Conservation (phyloP, 2,113 vertebrate species). For the Vidua macroura region DNA sequence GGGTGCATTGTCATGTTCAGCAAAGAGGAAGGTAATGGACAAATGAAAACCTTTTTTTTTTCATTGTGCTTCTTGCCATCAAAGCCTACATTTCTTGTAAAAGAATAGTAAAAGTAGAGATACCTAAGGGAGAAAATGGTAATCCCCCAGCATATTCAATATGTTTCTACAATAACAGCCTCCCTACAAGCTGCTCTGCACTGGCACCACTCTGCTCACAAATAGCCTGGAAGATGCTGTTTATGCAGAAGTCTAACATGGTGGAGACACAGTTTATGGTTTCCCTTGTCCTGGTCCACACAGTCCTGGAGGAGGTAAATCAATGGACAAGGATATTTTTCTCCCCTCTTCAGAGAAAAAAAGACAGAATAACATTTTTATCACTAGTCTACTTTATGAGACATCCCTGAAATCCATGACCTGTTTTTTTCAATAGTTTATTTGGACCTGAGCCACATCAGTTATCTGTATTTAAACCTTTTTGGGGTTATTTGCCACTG, state of each 20-base stretch:
- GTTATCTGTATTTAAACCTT: neutral
- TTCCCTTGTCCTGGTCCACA: neutral
- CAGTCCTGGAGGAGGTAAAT: neutral
- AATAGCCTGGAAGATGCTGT: neutral
- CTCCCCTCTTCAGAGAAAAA: neutral
- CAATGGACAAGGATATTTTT: neutral
- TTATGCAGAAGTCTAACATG: neutral
- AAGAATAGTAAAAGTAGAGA: neutral
- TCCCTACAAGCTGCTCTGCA: neutral
- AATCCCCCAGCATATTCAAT: neutral
- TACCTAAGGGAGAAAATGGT: neutral
- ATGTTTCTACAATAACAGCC: neutral
- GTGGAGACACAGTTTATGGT: neutral
- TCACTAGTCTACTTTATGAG: neutral
- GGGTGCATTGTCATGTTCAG: neutral
- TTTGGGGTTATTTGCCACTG: neutral
- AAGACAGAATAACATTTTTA: neutral
- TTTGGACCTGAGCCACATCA: neutral
- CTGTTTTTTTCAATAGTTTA: neutral
- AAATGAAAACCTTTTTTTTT: neutral
- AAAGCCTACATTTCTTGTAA: neutral
- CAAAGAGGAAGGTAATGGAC: neutral
- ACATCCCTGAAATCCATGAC: neutral
- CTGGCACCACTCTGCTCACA: neutral
- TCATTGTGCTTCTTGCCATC: slow-evolving; percentile 33